Evolutionary conservation across 2,888 invertebrate genomes (phyloP), one percentile per base, ranked within the genome.

Genomic region (Teleogryllus oceanicus): DNA sequence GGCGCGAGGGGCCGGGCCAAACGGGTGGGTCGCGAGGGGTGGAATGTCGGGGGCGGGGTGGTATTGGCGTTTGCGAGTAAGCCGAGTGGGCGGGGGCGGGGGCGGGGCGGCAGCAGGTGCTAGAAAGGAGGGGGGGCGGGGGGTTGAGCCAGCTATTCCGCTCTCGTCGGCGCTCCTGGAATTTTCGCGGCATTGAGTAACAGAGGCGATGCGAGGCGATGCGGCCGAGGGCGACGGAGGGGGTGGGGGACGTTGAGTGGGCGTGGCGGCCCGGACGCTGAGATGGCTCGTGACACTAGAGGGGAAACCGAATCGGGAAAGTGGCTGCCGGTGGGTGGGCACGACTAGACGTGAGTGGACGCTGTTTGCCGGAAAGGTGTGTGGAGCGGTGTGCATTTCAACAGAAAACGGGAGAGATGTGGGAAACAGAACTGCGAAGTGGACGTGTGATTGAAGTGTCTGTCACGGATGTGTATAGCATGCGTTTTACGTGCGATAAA

Each of bases 381-480:
- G 74, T 11, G 75, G 74, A 18, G 78, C 74, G 37, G 74, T 37
- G 75, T 37, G 79, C 51, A 50, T 37, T 18, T 21, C 74, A 37
- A 21, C 74, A 37, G 78, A 49, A 37, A 49, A 75, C 5, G 79
- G 74, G 8, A 37, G 37, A 37, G 37, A 37, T 8, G 37, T 8
- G 37, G 37, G 37, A 37, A 37, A 37, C 37, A 8, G 8, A 5
- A 37, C 8, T 8, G 37, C 37, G 37, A 37, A 37, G 37, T 37
- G 37, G 37, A 37, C 37, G 37, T 37, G 37, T 37, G 37, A 37
- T 37, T 37, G 37, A 37, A 37, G 37, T 37, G 37, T 37, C 37
- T 37, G 37, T 8, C 37, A 8, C 37, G 37, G 8, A 8, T 37
- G 37, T 37, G 37, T 37, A 37, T 5, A 37, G 37, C 37, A 5